Evolutionary conservation across 2,888 invertebrate species (phyloP).

Genomic region (Taphrorychus bicolor): DNA sequence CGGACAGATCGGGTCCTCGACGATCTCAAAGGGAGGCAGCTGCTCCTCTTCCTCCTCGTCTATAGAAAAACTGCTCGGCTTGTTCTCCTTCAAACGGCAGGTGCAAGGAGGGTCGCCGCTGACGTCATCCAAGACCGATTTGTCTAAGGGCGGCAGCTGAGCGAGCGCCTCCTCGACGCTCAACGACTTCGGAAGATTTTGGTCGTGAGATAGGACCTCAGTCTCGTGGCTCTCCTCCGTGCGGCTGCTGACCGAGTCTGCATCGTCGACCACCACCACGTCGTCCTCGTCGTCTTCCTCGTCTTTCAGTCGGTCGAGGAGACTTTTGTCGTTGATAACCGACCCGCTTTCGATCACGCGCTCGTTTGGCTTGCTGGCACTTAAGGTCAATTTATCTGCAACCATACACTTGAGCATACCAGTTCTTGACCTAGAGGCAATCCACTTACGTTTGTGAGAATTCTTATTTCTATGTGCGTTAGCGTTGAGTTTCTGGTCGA

Average conservation of each 20-base stretch:
- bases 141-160: slow-evolving; percentile 72
- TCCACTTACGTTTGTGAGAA: slow-evolving; percentile 50
- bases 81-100: slow-evolving; percentile 53
- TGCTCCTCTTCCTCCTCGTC: slow-evolving; percentile 49
- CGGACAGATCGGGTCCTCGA: slow-evolving; percentile 65
- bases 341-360: slow-evolving; percentile 54
- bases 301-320: slow-evolving; percentile 43
- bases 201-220: slow-evolving; percentile 29
- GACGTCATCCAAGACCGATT: slow-evolving; percentile 47
- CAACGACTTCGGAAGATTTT: slow-evolving; percentile 48
- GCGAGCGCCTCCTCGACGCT: slow-evolving; percentile 69
- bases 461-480: slow-evolving; percentile 55
- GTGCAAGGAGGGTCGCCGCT: slow-evolving; percentile 49
- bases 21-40: slow-evolving; percentile 57
- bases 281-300: slow-evolving; percentile 46
- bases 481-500: slow-evolving; percentile 58
- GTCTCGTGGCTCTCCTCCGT: slow-evolving; percentile 46
- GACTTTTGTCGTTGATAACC: slow-evolving; percentile 53
- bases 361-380: slow-evolving; percentile 43
- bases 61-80: slow-evolving; percentile 50
- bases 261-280: slow-evolving; percentile 41
- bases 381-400: slow-evolving; percentile 31
- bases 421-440: not conserved
- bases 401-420: not conserved
- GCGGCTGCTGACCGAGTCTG: slow-evolving; percentile 17